Percentiles rank a stretch among this genome's conserved stretches.
These are phyloP conservation scores for Colistium nudipinnis DNA, from an alignment of 2,113 vertebrate genomes.

Conservation along the genomic window DNA sequence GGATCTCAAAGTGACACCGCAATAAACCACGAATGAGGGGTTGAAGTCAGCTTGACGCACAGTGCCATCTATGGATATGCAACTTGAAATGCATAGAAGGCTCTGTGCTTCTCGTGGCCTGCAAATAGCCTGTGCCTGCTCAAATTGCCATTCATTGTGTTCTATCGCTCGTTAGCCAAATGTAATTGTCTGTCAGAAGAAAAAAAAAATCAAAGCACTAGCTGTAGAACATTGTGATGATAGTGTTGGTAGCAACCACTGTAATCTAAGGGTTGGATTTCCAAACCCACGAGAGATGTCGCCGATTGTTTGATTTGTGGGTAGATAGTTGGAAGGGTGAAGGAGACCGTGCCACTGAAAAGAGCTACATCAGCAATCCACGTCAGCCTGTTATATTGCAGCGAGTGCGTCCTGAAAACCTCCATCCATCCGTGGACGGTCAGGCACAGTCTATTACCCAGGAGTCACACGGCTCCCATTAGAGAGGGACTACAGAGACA, in stretches of 20 bases:
- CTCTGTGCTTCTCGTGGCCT: not conserved
- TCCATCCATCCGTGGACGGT: constrained; percentile 57
- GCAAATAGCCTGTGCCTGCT: not conserved
- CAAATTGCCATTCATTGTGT: not conserved
- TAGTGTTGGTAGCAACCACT: not conserved
- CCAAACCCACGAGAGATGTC: constrained; percentile 3
- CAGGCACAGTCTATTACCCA: constrained; percentile 65
- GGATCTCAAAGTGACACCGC: constrained; percentile 43
- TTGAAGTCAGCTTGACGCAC: constrained; percentile 66
- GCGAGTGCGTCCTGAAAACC: constrained; percentile 50
- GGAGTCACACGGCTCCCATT: constrained; percentile 71
- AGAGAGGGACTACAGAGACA: constrained; percentile 50
- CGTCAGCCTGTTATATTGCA: constrained; percentile 34
- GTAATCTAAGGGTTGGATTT: constrained; percentile 14
- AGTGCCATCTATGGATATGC: constrained; percentile 81
- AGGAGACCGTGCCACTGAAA: constrained; percentile 9
- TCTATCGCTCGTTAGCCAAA: constrained; percentile 17
- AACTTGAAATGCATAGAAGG: constrained; percentile 69
- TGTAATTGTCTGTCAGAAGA: not conserved
- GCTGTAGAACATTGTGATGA: constrained; percentile 1
- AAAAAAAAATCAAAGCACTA: not conserved
- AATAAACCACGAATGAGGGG: constrained; percentile 30
- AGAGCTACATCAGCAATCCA: constrained; percentile 18
- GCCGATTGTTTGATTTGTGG: constrained; percentile 16
- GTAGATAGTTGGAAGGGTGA: constrained; percentile 11